phyloP scores from a whole-genome alignment of 2,888 invertebrate species.

The Erannis defoliaria region DNA sequence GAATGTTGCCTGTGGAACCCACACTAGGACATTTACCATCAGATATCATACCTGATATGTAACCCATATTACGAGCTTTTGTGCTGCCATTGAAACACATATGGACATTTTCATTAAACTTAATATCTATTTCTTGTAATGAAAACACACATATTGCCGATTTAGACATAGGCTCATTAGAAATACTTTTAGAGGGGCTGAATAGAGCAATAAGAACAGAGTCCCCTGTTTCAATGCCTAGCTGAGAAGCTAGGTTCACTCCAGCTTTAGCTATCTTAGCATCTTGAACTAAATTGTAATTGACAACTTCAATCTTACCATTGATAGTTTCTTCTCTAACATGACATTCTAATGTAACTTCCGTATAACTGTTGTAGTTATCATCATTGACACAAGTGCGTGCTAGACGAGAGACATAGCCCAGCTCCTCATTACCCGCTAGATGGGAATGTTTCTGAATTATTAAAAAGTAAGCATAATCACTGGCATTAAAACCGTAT shows the following conservation, averaged over 20 bases:
- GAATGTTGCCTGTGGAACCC: slow-evolving; percentile 95
- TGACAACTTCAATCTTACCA: slow-evolving; percentile 82
- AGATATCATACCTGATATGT: slow-evolving; percentile 95
- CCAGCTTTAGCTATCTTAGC: slow-evolving; percentile 96
- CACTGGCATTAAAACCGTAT: slow-evolving; percentile 97
- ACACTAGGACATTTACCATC: slow-evolving; percentile 96
- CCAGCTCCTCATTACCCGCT: slow-evolving; percentile 95
- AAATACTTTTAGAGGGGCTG: slow-evolving; percentile 95
- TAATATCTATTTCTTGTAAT: slow-evolving; percentile 95
- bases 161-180: slow-evolving; percentile 92
- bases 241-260: slow-evolving; percentile 92
- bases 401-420: slow-evolving; percentile 95
- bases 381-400: slow-evolving; percentile 98
- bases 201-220: slow-evolving; percentile 95
- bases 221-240: slow-evolving; percentile 93
- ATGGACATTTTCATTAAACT: slow-evolving; percentile 98
- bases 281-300: slow-evolving; percentile 97
- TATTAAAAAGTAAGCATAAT: slow-evolving; percentile 98
- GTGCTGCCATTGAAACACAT: slow-evolving; percentile 98
- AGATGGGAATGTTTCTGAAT: slow-evolving; percentile 97
- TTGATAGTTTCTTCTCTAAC: slow-evolving; percentile 87
- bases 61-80: slow-evolving; percentile 96
- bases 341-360: slow-evolving; percentile 96
- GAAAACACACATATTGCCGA: slow-evolving; percentile 98
- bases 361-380: slow-evolving; percentile 98